phyloP scores from a whole-genome alignment of 2,888 invertebrate species.

The Morpho helenor region DNA sequence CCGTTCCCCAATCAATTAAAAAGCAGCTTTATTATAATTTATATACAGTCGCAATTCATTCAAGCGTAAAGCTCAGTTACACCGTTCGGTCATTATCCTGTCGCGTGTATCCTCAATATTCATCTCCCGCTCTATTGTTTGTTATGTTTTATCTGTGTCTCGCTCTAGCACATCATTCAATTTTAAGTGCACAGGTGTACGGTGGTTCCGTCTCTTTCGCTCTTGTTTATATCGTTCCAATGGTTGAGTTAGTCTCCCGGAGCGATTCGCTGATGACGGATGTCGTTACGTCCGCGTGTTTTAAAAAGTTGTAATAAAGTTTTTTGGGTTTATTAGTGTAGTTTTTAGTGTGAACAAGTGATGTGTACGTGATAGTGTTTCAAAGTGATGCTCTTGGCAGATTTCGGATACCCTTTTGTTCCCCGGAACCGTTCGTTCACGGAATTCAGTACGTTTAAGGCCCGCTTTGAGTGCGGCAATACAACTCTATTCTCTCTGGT shows the following conservation, averaged over 20 bases:
- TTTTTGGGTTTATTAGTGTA: neutral
- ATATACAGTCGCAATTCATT: constrained; percentile 18
- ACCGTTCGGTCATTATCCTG: constrained; percentile 28
- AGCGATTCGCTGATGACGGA: constrained; percentile 38
- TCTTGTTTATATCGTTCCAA: constrained; percentile 51
- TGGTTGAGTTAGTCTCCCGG: constrained; percentile 56
- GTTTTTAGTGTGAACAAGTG: constrained; percentile 19
- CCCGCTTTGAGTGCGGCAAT: constrained; percentile 18
- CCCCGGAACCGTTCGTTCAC: constrained; percentile 26
- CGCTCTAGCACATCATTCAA: constrained; percentile 57
- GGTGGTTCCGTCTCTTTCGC: constrained; percentile 51
- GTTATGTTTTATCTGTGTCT: constrained; percentile 64
- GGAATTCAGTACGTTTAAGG: constrained; percentile 25
- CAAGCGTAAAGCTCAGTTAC: constrained; percentile 27
- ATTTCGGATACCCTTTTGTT: constrained; percentile 30
- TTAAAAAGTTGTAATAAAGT: constrained; percentile 13
- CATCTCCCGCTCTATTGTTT: constrained; percentile 53
- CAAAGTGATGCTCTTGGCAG: constrained; percentile 31
- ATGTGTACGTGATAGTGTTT: constrained; percentile 27
- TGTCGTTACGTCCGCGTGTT: constrained; percentile 30
- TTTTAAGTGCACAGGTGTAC: constrained; percentile 74
- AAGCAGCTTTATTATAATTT: constrained; percentile 29
- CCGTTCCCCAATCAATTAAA: constrained; percentile 25
- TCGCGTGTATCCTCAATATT: constrained; percentile 32
- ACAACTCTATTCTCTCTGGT: constrained; percentile 14